These are phyloP conservation scores for Ptychadena robeensis DNA, from an alignment of 2,797 vertebrate species.

Conservation along the genomic window DNA sequence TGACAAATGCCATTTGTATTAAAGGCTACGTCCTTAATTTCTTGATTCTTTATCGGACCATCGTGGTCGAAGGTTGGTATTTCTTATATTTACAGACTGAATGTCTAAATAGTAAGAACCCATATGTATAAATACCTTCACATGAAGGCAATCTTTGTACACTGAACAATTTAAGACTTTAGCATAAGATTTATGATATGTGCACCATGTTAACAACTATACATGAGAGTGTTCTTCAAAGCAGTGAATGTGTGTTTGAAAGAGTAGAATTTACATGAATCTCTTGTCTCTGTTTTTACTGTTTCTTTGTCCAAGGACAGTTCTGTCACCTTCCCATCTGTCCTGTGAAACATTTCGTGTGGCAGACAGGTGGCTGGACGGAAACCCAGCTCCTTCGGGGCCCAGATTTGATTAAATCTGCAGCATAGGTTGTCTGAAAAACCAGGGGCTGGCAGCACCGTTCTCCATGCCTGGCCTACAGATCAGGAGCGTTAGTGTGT, in stretches of 20 bases:
- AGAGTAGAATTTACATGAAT: conserved; percentile 23
- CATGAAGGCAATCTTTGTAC: too few species aligned
- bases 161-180: too few species aligned
- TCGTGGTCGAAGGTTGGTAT: too few species aligned
- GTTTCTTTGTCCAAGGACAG: conserved; percentile 85
- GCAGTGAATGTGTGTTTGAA: conserved; percentile 52
- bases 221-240: conserved; percentile 55
- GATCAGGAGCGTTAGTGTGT: background rate
- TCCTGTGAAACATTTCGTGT: conserved; percentile 85
- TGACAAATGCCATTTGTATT: too few species aligned
- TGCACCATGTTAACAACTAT: background rate
- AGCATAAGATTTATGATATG: too few species aligned
- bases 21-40: too few species aligned
- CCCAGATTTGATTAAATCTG: conserved; percentile 85
- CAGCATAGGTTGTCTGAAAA: conserved; percentile 41
- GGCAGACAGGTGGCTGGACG: conserved; percentile 87
- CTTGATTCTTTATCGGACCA: too few species aligned
- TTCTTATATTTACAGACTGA: too few species aligned
- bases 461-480: conserved; percentile 13
- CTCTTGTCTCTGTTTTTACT: conserved; percentile 14
- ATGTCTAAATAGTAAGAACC: too few species aligned
- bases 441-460: conserved; percentile 39
- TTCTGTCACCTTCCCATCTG: conserved; percentile 88
- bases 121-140: too few species aligned
- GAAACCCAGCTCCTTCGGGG: conserved; percentile 83